Evolutionary conservation across 2,888 invertebrate species (phyloP).

Genomic region (Amaurobius ferox): DNA sequence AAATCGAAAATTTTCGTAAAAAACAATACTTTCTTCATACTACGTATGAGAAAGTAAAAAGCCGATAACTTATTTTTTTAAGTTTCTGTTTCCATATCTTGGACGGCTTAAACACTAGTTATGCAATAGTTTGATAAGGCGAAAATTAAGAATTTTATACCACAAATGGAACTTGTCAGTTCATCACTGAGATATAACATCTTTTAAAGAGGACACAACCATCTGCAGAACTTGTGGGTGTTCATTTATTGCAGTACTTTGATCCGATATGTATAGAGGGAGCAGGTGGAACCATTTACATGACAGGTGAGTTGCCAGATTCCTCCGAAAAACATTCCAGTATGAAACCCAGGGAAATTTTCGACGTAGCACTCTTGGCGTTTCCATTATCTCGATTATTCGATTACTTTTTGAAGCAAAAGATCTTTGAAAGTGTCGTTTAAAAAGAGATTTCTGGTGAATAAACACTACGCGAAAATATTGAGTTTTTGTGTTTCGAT

Average conservation of each 20-base stretch:
- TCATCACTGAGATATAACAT: not conserved
- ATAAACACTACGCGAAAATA: no score
- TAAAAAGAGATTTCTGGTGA: no score
- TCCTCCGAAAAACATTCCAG: not conserved
- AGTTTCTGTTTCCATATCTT: no score
- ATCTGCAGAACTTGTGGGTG: not conserved
- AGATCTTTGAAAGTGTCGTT: no score
- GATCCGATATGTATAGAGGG: not conserved
- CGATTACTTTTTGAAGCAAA: no score
- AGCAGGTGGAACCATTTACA: not conserved
- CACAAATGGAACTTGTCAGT: not conserved
- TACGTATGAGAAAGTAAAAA: no score
- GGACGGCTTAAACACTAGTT: no score
- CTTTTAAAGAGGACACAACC: not conserved
- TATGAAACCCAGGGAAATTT: not conserved
- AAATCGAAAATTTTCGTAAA: no score
- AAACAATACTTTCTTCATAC: no score
- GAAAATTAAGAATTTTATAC: not conserved
- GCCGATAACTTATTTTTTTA: no score
- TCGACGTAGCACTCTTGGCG: not conserved
- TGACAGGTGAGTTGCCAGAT: not conserved
- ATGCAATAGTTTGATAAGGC: no score
- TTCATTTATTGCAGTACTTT: not conserved
- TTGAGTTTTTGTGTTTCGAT: no score
- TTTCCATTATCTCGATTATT: not conserved